Percentiles rank a stretch among this genome's conserved stretches.
Evolutionary conservation across 2,113 vertebrate genomes (phyloP).

Genomic region (Meles meles): DNA sequence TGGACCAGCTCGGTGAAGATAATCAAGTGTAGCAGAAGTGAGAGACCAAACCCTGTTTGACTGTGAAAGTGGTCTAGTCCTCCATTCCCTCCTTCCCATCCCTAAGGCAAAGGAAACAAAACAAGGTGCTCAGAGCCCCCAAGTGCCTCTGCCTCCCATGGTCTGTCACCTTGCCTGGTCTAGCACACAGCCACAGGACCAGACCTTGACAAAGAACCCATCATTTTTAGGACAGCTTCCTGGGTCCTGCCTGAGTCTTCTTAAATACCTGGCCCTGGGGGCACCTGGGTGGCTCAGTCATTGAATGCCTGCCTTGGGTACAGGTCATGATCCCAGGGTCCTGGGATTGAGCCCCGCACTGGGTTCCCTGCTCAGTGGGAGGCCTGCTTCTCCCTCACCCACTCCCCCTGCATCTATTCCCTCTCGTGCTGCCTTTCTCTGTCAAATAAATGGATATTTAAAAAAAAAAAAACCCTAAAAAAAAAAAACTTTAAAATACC

Average conservation of each 20-base stretch:
- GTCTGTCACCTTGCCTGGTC: background rate
- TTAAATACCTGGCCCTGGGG: background rate
- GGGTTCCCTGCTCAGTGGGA: no score
- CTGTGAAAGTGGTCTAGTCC: background rate
- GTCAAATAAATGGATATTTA: no score
- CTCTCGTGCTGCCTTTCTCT: no score
- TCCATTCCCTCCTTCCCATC: background rate
- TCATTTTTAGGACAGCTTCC: background rate
- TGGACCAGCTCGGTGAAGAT: background rate
- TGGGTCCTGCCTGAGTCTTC: background rate
- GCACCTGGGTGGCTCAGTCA: no score
- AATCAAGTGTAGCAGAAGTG: background rate
- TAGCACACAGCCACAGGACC: background rate
- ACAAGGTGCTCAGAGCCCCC: background rate
- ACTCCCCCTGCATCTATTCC: no score
- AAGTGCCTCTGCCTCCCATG: background rate
- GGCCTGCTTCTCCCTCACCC: no score
- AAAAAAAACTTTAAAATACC: background rate
- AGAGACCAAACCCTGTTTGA: background rate
- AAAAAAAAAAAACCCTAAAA: no score
- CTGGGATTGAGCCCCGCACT: no score
- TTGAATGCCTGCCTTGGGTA: no score
- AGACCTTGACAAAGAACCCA: background rate
- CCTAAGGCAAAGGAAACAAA: background rate
- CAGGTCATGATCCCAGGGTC: no score